Percentiles rank a stretch among this genome's conserved stretches.
Evolutionary conservation across 2,113 vertebrate genomes (phyloP).

Genomic region (Hipposideros armiger): DNA sequence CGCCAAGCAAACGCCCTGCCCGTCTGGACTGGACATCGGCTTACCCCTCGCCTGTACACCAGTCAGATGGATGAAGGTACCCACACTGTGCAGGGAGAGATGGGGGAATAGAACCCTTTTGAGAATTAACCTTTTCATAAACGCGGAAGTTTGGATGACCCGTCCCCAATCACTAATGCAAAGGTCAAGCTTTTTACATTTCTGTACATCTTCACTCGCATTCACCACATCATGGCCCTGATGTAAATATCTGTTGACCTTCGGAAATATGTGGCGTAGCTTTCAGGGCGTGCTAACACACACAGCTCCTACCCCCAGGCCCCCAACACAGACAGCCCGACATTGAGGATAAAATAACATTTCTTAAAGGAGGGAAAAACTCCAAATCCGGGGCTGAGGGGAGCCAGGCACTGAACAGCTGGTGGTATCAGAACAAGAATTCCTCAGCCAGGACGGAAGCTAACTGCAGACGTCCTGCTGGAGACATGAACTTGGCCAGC

Average conservation of each 20-base stretch:
- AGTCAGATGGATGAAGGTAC: neutral
- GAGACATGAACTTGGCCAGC: accelerated
- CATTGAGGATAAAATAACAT: accelerated
- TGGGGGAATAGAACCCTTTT: accelerated
- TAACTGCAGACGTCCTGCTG: accelerated
- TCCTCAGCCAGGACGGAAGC: neutral
- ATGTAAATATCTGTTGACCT: accelerated
- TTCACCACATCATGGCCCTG: accelerated
- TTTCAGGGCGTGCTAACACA: neutral
- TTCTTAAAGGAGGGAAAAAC: neutral
- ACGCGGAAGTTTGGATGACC: neutral
- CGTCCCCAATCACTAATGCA: neutral
- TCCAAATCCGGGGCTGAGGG: neutral
- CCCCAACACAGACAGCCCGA: neutral
- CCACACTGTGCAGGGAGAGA: accelerated
- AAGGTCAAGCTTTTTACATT: neutral
- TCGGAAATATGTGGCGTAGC: neutral
- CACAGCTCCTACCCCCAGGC: accelerated
- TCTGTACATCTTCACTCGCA: neutral
- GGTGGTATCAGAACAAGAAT: neutral
- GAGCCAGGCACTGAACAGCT: accelerated
- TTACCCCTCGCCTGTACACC: neutral
- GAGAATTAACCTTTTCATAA: neutral
- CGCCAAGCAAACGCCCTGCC: neutral
- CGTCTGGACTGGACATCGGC: too few relatives aligned